These are phyloP conservation scores for Xenotilapia leptura DNA, from an alignment of 2,113 vertebrate genomes.

Conservation along the genomic window DNA sequence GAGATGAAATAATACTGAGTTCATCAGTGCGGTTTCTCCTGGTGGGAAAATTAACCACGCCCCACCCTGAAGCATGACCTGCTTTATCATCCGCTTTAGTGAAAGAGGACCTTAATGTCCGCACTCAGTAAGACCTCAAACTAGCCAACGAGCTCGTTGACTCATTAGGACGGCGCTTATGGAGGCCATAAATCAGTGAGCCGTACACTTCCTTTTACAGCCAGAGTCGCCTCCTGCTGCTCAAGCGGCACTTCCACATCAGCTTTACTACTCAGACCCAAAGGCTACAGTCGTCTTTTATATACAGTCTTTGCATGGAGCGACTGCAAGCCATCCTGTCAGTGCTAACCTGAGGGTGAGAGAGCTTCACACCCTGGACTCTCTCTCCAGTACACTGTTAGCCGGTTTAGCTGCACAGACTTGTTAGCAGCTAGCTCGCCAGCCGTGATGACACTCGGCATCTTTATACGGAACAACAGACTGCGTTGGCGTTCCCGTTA, in stretches of 20 bases:
- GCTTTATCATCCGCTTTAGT: not conserved
- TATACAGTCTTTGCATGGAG: not conserved
- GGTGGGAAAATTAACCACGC: not conserved
- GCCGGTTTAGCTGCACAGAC: not conserved
- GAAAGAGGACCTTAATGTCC: not conserved
- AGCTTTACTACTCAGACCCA: not conserved
- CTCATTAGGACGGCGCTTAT: not conserved
- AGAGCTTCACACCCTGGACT: not conserved
- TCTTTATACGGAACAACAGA: not conserved
- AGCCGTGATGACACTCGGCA: not conserved
- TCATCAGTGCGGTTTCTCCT: rapidly evolving
- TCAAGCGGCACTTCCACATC: not conserved
- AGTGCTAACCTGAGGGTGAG: not conserved
- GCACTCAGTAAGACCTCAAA: not conserved
- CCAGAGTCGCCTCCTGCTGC: not conserved
- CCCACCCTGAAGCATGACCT: not conserved
- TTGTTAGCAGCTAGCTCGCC: not conserved
- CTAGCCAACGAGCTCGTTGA: not conserved
- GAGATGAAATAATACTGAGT: not conserved
- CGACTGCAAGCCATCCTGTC: not conserved
- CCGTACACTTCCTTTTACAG: rapidly evolving
- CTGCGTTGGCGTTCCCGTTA: not conserved
- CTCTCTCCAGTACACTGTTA: not conserved
- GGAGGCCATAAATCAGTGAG: not conserved
- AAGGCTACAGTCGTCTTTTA: not conserved